phyloP scores from a whole-genome alignment of 2,113 vertebrate genomes.

The Epinephelus cyanopodus region DNA sequence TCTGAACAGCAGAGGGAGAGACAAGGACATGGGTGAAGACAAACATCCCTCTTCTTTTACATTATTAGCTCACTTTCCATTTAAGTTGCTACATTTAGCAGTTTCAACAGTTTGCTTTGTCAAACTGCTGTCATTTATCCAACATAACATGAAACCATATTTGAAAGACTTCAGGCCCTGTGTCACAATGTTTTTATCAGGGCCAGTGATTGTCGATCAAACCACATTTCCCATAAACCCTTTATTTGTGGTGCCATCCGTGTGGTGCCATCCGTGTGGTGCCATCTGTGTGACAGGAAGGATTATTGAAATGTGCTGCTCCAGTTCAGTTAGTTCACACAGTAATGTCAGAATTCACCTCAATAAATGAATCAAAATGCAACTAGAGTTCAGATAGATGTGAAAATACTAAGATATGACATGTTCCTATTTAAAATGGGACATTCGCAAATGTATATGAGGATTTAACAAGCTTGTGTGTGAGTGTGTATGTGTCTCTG shows the following conservation, averaged over 20 bases:
- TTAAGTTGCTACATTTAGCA: neutral
- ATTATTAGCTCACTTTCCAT: neutral
- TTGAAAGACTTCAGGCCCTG: neutral
- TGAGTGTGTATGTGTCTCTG: slow-evolving; percentile 25
- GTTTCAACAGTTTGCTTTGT: neutral
- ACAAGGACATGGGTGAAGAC: slow-evolving; percentile 43
- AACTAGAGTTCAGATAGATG: neutral
- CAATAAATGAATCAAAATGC: neutral
- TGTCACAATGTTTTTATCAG: slow-evolving; percentile 5
- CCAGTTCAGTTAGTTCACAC: neutral
- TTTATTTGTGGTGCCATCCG: neutral
- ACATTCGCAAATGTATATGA: slow-evolving; percentile 19
- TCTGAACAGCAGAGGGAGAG: slow-evolving; percentile 56
- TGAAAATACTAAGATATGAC: neutral
- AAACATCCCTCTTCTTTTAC: slow-evolving; percentile 26
- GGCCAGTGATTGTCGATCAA: neutral
- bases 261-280: neutral
- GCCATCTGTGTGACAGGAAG: neutral
- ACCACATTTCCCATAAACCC: neutral
- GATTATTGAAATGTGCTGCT: neutral
- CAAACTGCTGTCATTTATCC: neutral
- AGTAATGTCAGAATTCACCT: neutral
- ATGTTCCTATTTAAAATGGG: neutral
- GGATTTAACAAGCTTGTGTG: slow-evolving; percentile 27
- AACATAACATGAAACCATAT: neutral